Conservation (phyloP, 1,140 invertebrate species). For the Eriocheir sinensis region DNA sequence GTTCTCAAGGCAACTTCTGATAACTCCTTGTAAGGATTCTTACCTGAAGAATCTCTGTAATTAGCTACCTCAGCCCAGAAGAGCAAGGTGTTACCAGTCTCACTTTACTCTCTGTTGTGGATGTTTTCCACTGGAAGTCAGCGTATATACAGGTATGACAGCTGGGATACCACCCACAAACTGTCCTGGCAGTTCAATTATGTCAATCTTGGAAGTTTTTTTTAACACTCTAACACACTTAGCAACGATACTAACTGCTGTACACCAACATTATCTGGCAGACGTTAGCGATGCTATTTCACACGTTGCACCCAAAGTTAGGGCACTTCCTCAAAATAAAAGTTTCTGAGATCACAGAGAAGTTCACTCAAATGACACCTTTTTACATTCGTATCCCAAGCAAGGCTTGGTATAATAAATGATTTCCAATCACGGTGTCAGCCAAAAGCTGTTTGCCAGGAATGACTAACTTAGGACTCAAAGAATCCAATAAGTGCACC, state of each 20-base stretch:
- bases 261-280: conserved; percentile 20
- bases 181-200: background rate
- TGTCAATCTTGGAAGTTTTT: background rate
- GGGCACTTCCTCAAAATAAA: background rate
- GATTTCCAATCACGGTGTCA: background rate
- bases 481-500: background rate
- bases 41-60: conserved; percentile 32
- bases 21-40: conserved; percentile 35
- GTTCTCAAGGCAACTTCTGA: background rate
- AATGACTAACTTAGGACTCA: background rate
- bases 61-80: conserved; percentile 39
- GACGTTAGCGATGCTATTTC: background rate
- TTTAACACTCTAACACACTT: background rate
- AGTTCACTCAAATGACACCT: background rate
- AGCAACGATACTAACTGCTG: background rate
- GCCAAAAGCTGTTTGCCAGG: background rate
- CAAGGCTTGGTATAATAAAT: background rate
- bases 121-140: conserved; percentile 34
- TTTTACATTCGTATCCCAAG: conserved; percentile 24
- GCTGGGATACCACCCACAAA: background rate
- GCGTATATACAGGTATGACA: background rate
- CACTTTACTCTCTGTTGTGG: background rate
- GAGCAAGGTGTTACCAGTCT: background rate
- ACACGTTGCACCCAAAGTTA: background rate
- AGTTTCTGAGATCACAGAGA: background rate